Conservation (phyloP, 2,113 vertebrate genomes). For the Phainopepla nitens region DNA sequence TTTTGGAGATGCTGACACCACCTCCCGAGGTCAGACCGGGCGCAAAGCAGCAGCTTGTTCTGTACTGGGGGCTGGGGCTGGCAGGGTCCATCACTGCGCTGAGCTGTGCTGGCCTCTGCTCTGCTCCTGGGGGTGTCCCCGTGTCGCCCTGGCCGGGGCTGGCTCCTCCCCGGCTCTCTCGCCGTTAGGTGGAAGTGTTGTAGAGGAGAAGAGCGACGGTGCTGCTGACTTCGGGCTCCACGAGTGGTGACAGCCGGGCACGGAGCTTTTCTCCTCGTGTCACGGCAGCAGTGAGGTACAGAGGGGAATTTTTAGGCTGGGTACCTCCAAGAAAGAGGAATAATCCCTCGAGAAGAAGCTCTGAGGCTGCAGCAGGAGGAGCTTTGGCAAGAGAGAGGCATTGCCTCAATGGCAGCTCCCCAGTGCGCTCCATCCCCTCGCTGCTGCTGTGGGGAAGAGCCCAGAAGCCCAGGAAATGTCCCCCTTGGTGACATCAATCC, state of each 20-base stretch:
- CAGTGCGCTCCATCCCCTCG: rapidly evolving
- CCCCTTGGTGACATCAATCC: neutral
- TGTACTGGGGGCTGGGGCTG: neutral
- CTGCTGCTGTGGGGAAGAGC: neutral
- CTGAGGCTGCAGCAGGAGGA: neutral
- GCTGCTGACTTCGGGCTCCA: rapidly evolving
- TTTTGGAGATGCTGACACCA: neutral
- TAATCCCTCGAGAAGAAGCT: neutral
- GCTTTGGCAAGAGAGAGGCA: neutral
- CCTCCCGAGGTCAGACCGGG: rapidly evolving
- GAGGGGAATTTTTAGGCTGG: neutral
- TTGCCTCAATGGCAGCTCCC: rapidly evolving
- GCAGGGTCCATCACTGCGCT: neutral
- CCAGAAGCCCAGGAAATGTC: neutral
- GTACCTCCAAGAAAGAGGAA: neutral
- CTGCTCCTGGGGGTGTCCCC: neutral
- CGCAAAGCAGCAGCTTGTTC: neutral
- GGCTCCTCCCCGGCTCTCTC: neutral
- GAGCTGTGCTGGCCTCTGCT: neutral
- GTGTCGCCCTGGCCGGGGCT: neutral
- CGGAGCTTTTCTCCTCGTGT: neutral
- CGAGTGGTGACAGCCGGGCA: rapidly evolving
- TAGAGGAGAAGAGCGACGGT: neutral
- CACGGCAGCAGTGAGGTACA: neutral
- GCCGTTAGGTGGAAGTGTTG: conserved; percentile 61